phyloP scores from a whole-genome alignment of 2,797 vertebrate genomes.

The Gymnothorax reevesii region DNA sequence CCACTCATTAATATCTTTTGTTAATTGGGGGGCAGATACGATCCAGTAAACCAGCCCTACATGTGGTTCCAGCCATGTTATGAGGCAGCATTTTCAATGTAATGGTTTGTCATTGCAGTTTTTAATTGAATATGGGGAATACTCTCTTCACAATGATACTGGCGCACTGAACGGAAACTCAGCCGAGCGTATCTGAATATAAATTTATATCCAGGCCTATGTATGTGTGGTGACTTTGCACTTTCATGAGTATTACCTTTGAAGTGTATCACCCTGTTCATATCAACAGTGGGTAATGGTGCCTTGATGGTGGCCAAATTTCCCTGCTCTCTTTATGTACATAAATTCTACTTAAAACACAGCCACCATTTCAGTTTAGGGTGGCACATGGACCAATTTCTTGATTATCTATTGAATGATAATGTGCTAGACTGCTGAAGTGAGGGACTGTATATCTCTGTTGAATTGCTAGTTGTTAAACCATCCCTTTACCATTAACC shows the following conservation, averaged over 20 bases:
- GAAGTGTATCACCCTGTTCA: background rate
- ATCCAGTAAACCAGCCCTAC: slow-evolving; percentile 28
- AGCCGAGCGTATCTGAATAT: background rate
- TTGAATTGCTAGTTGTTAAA: slow-evolving; percentile 49
- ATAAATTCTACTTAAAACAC: slow-evolving; percentile 15
- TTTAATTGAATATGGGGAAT: slow-evolving; percentile 26
- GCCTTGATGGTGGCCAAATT: background rate
- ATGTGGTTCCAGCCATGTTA: slow-evolving; percentile 17
- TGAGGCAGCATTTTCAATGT: slow-evolving; percentile 9
- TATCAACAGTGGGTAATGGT: background rate
- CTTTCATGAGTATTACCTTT: background rate
- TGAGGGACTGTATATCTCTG: slow-evolving; percentile 39
- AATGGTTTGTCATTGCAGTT: slow-evolving; percentile 5
- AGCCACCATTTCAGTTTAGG: background rate
- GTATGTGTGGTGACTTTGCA: slow-evolving; percentile 10
- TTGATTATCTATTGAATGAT: background rate
- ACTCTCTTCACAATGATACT: background rate
- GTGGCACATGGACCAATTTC: background rate
- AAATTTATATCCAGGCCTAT: background rate
- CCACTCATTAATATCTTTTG: background rate
- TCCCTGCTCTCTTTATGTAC: background rate
- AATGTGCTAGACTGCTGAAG: slow-evolving; percentile 16
- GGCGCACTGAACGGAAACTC: background rate
- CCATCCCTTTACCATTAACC: slow-evolving; percentile 67
- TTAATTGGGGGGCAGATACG: background rate